Percentiles rank a stretch among this genome's conserved stretches.
These are phyloP conservation scores for Crocodylus rhombifer DNA, from an alignment of 2,797 vertebrate species.

Conservation along the genomic window DNA sequence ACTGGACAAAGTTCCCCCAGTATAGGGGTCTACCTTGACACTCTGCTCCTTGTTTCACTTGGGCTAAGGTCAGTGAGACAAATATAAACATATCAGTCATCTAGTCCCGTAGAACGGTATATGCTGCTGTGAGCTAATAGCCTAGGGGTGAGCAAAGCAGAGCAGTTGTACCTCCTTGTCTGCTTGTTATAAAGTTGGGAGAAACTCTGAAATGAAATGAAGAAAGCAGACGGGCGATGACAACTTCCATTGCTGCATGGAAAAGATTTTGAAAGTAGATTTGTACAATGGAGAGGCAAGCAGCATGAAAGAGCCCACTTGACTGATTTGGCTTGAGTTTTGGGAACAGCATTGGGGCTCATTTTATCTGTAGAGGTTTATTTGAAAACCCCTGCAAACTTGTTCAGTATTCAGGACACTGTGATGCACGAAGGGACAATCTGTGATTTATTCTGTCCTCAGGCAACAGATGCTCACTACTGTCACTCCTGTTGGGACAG, in stretches of 20 bases:
- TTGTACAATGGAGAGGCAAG: neutral
- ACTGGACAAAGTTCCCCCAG: too few relatives aligned
- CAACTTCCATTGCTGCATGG: neutral
- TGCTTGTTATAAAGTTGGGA: neutral
- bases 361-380: neutral
- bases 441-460: neutral
- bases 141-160: neutral
- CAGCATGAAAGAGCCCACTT: neutral
- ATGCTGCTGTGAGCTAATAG: too few relatives aligned
- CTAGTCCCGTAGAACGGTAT: too few relatives aligned
- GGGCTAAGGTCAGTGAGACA: too few relatives aligned
- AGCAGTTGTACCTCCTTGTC: neutral
- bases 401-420: neutral
- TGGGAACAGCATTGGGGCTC: neutral
- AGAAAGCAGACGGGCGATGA: neutral
- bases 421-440: accelerated
- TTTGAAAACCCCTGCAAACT: too few relatives aligned
- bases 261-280: neutral
- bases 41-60: too few relatives aligned
- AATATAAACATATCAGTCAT: too few relatives aligned
- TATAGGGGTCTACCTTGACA: too few relatives aligned
- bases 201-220: neutral
- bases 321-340: neutral
- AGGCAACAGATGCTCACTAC: neutral
- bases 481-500: neutral